These are phyloP conservation scores for Hiodon tergisus DNA, from an alignment of 2,113 vertebrate species.

Conservation along the genomic window DNA sequence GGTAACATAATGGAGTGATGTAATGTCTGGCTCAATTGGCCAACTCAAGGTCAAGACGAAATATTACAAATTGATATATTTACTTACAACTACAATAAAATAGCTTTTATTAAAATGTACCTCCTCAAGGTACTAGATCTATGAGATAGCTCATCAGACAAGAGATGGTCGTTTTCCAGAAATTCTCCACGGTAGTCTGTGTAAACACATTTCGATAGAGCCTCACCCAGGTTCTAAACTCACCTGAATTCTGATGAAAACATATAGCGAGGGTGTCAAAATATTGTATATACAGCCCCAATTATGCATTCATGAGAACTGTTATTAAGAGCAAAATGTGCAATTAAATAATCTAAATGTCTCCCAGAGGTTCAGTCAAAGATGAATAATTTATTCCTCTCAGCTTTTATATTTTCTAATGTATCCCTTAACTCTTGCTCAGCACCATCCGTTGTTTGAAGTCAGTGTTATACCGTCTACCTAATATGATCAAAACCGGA, in stretches of 20 bases:
- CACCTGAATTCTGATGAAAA: not conserved
- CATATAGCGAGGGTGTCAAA: not conserved
- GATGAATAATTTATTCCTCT: constrained; percentile 13
- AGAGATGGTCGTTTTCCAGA: no score
- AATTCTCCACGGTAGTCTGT: no score
- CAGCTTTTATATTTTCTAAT: constrained; percentile 1
- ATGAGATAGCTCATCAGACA: no score
- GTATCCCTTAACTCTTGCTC: not conserved
- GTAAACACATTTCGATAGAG: no score
- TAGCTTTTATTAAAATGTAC: no score
- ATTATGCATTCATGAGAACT: not conserved
- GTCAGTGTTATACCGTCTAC: not conserved
- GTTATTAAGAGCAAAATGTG: constrained; percentile 18
- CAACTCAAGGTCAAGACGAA: no score
- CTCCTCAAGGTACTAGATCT: no score
- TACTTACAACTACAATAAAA: no score
- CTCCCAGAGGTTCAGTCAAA: constrained; percentile 7
- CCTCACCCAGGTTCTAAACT: not conserved
- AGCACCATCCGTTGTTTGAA: constrained; percentile 2
- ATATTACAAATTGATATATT: no score
- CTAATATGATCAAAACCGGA: not conserved
- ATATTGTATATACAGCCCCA: not conserved
- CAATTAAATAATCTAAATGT: constrained; percentile 16
- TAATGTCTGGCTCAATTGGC: no score
- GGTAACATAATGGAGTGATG: not conserved